Evolutionary conservation across 2,113 vertebrate genomes (phyloP).

Genomic region (Gallinago undulata): DNA sequence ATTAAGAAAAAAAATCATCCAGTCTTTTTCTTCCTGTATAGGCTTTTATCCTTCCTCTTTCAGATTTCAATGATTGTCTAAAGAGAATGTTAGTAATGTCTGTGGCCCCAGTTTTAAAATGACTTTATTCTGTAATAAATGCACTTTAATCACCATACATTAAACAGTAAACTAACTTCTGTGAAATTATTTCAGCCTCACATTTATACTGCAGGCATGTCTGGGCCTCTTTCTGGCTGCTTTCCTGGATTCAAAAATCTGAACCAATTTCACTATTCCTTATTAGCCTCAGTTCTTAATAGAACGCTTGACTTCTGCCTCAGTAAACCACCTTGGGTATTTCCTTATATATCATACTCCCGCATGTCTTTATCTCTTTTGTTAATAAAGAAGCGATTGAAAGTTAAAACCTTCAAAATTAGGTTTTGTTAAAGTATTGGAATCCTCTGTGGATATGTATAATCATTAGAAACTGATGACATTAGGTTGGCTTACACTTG

Average conservation of each 20-base stretch:
- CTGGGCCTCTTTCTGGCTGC: not conserved
- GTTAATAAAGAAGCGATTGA: conserved; percentile 7
- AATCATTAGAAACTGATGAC: not conserved
- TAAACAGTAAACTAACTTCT: not conserved
- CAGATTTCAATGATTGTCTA: not conserved
- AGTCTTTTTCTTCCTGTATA: not conserved
- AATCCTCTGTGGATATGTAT: conserved; percentile 11
- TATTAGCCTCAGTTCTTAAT: not conserved
- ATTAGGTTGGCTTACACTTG: not conserved
- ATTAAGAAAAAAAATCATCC: not conserved
- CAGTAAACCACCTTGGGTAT: not conserved
- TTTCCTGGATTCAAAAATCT: not conserved
- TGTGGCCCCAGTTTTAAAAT: not conserved
- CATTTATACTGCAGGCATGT: not conserved
- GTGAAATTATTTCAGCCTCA: not conserved
- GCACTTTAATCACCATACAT: not conserved
- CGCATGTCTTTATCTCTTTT: not conserved
- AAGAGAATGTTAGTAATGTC: not conserved
- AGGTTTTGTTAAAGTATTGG: not conserved
- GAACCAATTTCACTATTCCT: not conserved
- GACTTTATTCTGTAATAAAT: not conserved
- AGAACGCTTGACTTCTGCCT: not conserved
- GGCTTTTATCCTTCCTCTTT: not conserved
- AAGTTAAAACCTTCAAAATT: not conserved
- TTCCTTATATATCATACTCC: not conserved